Conservation (phyloP, 2,113 vertebrate genomes). For the Grantiella picta region DNA sequence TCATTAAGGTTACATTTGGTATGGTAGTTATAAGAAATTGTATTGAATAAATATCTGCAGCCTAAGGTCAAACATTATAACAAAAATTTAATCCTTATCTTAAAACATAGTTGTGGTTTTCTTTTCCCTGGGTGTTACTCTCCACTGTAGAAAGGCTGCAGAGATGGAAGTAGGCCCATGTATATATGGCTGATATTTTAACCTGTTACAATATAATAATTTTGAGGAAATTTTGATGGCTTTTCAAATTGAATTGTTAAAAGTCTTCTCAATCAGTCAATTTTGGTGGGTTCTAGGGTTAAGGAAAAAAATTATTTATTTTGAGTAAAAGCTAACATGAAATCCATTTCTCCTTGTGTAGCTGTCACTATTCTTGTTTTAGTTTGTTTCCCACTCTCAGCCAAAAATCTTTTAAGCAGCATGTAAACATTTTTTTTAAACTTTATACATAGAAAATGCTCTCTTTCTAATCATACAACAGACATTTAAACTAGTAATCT, state of each 20-base stretch:
- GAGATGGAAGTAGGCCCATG: not conserved
- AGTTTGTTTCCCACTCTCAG: not conserved
- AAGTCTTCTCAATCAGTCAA: not conserved
- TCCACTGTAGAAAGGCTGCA: not conserved
- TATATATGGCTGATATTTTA: not conserved
- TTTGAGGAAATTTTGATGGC: not conserved
- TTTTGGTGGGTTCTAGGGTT: not conserved
- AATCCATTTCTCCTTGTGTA: not conserved
- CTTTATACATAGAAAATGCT: not conserved
- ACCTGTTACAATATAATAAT: not conserved
- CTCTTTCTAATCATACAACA: not conserved
- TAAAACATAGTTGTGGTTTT: not conserved
- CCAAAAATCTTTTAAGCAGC: not conserved
- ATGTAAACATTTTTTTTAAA: not conserved
- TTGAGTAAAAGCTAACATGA: not conserved
- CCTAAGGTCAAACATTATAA: not conserved
- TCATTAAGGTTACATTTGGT: not conserved
- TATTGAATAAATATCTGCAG: not conserved
- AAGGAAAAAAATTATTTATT: not conserved
- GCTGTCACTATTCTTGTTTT: not conserved
- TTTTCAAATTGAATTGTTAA: not conserved
- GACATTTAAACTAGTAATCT: not conserved
- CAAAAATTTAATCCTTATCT: not conserved
- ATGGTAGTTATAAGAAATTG: not conserved
- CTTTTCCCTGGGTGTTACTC: not conserved